phyloP scores from a whole-genome alignment of 35 echinoderm and acorn worm species.

The Apostichopus japonicus region DNA sequence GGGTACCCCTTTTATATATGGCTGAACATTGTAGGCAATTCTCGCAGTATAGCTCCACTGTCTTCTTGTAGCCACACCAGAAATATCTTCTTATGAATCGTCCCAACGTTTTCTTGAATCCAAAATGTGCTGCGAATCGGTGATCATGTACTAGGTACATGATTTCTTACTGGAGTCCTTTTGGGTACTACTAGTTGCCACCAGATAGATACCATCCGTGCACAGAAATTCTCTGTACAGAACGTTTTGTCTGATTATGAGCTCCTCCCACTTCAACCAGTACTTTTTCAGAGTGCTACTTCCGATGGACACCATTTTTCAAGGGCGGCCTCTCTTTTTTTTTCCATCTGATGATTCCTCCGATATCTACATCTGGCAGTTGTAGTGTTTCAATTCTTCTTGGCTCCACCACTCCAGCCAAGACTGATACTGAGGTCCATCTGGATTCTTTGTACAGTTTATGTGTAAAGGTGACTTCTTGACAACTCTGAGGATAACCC shows the following conservation, averaged over 20 bases:
- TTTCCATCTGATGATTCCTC: neutral
- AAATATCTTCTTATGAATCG: neutral
- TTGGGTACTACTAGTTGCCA: slow-evolving; percentile 39
- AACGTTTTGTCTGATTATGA: slow-evolving; percentile 7
- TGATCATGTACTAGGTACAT: slow-evolving; percentile 9
- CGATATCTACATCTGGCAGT: slow-evolving; percentile 28
- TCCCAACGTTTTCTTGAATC: slow-evolving; percentile 41
- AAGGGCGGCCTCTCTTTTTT: neutral
- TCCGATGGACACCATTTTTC: neutral
- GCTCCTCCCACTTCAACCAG: slow-evolving; percentile 51
- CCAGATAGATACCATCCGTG: neutral
- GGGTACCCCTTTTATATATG: neutral
- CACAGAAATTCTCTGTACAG: slow-evolving; percentile 15
- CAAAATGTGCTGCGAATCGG: neutral
- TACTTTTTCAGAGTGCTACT: slow-evolving; percentile 26
- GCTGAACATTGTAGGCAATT: neutral
- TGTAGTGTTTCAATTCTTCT: slow-evolving; percentile 38
- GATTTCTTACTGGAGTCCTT: neutral
- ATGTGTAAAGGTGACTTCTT: neutral
- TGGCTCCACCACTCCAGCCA: slow-evolving; percentile 18
- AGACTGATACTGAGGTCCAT: neutral
- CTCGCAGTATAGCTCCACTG: slow-evolving; percentile 15
- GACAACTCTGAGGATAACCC: neutral
- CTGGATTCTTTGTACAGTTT: neutral
- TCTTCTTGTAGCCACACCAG: slow-evolving; percentile 33